These are phyloP conservation scores for Rachycentron canadum DNA, from an alignment of 2,797 vertebrate genomes.

Conservation along the genomic window DNA sequence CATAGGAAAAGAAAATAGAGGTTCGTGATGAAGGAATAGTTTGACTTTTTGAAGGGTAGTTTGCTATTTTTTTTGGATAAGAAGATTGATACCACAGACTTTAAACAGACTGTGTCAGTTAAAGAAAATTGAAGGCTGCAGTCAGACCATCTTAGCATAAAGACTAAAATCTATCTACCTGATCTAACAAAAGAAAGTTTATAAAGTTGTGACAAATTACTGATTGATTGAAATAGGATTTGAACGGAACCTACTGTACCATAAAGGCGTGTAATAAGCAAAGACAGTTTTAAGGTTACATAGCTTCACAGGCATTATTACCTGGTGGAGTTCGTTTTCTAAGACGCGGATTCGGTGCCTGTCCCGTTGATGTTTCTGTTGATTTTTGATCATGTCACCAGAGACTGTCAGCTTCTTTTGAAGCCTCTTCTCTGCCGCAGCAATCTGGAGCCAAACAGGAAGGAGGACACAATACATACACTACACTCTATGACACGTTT, in stretches of 20 bases:
- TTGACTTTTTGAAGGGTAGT: not conserved
- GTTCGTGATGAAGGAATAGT: not conserved
- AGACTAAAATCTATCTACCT: not conserved
- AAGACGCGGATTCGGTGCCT: not conserved
- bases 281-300: not conserved
- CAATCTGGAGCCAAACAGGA: conserved; percentile 2
- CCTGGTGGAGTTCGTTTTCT: conserved; percentile 24
- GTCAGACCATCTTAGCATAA: not conserved
- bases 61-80: not conserved
- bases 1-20: too few species aligned
- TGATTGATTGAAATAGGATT: not conserved
- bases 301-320: not conserved
- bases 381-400: not conserved
- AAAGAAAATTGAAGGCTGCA: too few species aligned
- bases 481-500: not conserved
- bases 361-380: not conserved
- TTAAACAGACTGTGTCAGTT: too few species aligned
- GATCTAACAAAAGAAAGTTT: not conserved
- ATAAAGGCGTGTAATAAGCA: not conserved
- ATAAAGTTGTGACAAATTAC: too few species aligned
- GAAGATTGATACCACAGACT: not conserved
- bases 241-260: not conserved
- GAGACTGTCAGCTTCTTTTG: not conserved
- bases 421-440: not conserved
- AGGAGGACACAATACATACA: not conserved